Percentiles rank a stretch among this genome's conserved stretches.
Conservation (phyloP, 2,797 vertebrate genomes). For the Myotis pilosus region DNA sequence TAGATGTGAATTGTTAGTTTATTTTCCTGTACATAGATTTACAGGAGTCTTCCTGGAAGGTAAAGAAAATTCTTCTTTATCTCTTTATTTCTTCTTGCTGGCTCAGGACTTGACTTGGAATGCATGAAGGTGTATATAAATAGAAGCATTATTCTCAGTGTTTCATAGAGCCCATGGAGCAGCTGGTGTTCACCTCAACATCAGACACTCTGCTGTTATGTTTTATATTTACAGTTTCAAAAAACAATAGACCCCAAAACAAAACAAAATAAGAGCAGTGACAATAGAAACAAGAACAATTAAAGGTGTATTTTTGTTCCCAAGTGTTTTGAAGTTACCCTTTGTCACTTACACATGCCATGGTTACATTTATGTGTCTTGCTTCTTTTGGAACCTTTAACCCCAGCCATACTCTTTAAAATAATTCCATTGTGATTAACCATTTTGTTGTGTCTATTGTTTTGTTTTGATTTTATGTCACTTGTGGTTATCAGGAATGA, state of each 20-base stretch:
- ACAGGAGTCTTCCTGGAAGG: background rate
- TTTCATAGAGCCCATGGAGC: background rate
- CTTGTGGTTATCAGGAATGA: background rate
- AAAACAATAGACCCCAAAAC: background rate
- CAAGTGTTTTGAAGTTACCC: background rate
- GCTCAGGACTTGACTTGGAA: background rate
- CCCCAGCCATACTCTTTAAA: background rate
- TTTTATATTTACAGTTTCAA: background rate
- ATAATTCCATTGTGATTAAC: background rate
- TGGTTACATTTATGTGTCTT: background rate
- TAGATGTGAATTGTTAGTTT: background rate
- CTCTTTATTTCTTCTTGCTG: background rate
- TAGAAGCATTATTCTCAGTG: background rate
- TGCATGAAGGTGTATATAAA: background rate
- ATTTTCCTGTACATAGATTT: background rate
- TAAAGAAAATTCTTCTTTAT: background rate
- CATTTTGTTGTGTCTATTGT: background rate
- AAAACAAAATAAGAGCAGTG: background rate
- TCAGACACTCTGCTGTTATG: background rate
- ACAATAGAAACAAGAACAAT: background rate
- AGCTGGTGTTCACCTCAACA: background rate
- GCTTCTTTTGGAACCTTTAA: background rate
- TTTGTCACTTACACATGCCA: background rate
- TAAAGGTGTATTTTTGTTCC: background rate
- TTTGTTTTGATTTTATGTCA: background rate